Percentiles rank a stretch among this genome's conserved stretches.
These are phyloP conservation scores for Coleophora deauratella DNA, from an alignment of 2,888 invertebrate genomes.

Conservation along the genomic window DNA sequence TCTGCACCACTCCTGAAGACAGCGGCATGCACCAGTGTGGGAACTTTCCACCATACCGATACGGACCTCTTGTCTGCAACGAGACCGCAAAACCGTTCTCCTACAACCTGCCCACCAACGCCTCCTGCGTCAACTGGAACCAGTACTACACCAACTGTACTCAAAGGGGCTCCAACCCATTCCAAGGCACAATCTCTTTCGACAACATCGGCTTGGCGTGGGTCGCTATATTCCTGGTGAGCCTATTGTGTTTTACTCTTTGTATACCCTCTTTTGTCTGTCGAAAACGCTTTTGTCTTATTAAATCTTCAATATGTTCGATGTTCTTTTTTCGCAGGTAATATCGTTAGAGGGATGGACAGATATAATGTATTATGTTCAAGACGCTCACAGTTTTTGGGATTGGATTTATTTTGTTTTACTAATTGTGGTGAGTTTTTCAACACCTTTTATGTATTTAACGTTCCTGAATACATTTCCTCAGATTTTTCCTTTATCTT, in stretches of 20 bases:
- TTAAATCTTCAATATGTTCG: too few relatives aligned
- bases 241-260: conserved; percentile 32
- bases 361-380: conserved; percentile 99
- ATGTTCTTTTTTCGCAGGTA: conserved; percentile 77
- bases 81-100: conserved; percentile 77
- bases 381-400: conserved; percentile 99
- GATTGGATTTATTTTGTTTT: conserved; percentile 99
- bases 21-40: conserved; percentile 95
- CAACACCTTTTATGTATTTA: too few relatives aligned
- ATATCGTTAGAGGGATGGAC: conserved; percentile 99
- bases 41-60: conserved; percentile 85
- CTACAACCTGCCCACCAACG: conserved; percentile 78
- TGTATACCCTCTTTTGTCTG: background rate
- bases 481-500: too few relatives aligned
- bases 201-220: conserved; percentile 99
- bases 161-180: conserved; percentile 95
- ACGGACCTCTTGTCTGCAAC: conserved; percentile 84
- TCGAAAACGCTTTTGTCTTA: background rate
- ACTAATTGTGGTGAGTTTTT: conserved; percentile 93
- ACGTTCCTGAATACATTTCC: too few relatives aligned
- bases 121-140: conserved; percentile 98
- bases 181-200: conserved; percentile 99
- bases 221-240: conserved; percentile 99
- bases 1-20: conserved; percentile 94
- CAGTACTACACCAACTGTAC: conserved; percentile 97